Percentiles rank a stretch among this genome's conserved stretches.
Conservation (phyloP, 30 jellyfish, hydroid and myxozoan genomes). For the Sanderia malayensis region DNA sequence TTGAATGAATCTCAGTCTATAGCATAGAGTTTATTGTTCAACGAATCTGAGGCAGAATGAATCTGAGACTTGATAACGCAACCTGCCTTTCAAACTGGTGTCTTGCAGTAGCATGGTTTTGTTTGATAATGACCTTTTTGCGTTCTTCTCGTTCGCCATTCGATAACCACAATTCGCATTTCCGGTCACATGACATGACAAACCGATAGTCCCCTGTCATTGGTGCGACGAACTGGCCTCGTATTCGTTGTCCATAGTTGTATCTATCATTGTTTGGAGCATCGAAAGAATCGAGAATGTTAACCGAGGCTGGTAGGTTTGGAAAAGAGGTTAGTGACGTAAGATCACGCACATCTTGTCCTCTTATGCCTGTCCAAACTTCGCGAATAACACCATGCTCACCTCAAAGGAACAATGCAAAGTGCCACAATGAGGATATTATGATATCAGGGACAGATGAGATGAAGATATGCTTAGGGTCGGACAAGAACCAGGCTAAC, state of each 20-base stretch:
- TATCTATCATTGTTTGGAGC: slow-evolving; percentile 82
- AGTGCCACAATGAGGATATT: too few relatives aligned
- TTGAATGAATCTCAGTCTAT: too few relatives aligned
- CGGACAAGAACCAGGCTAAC: too few relatives aligned
- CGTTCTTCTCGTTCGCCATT: slow-evolving; percentile 56
- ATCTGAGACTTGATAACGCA: too few relatives aligned
- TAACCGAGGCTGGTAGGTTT: slow-evolving; percentile 68
- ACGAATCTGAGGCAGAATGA: too few relatives aligned
- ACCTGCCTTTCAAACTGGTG: slow-evolving; percentile 86
- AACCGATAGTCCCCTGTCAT: slow-evolving; percentile 97
- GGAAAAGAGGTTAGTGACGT: slow-evolving; percentile 71
- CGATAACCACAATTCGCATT: slow-evolving; percentile 87
- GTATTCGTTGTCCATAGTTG: slow-evolving; percentile 90
- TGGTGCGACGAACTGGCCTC: slow-evolving; percentile 96
- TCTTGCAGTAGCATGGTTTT: slow-evolving; percentile 61
- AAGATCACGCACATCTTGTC: slow-evolving; percentile 80
- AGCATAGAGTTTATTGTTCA: too few relatives aligned
- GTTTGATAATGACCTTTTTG: slow-evolving; percentile 64
- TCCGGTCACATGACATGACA: slow-evolving; percentile 83
- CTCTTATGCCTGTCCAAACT: slow-evolving; percentile 87
- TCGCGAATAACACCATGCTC: slow-evolving; percentile 91
- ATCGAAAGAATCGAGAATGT: slow-evolving; percentile 68
- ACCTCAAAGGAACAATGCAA: slow-evolving; percentile 40
- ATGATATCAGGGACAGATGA: too few relatives aligned
- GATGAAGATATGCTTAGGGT: too few relatives aligned